Percentiles rank a stretch among this genome's conserved stretches.
These are phyloP conservation scores for Drosophila nr. perissopoda DNA, from an alignment of 2,888 invertebrate species.

Conservation along the genomic window DNA sequence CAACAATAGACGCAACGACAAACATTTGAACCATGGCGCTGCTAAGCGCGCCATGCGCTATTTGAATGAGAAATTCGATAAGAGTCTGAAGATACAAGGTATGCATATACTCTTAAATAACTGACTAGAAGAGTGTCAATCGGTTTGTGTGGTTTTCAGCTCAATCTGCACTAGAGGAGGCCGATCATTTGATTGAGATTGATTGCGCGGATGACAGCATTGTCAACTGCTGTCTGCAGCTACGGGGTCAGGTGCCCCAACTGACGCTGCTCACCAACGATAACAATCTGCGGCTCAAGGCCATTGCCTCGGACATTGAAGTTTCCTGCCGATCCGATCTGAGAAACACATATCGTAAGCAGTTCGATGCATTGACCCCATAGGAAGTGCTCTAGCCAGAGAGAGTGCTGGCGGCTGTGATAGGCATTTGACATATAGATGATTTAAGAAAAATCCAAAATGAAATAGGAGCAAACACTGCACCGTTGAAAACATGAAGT, in stretches of 20 bases:
- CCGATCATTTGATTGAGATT: constrained; percentile 83
- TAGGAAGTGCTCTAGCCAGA: constrained; percentile 7
- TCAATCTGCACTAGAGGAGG: constrained; percentile 85
- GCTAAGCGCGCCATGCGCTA: constrained; percentile 78
- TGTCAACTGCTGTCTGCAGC: constrained; percentile 86
- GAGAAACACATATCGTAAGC: constrained; percentile 47
- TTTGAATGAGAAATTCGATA: constrained; percentile 76
- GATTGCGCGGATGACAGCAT: constrained; percentile 86
- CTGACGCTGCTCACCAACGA: constrained; percentile 1
- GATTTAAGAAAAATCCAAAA: background rate
- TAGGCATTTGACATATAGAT: constrained; percentile 15
- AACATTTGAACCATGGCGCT: constrained; percentile 54
- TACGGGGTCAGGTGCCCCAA: constrained; percentile 66
- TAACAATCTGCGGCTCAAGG: background rate
- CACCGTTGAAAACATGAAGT: constrained; percentile 42
- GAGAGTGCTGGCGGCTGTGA: constrained; percentile 25
- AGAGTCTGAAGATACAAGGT: constrained; percentile 69
- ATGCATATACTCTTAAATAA: background rate
- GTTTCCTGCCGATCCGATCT: constrained; percentile 80
- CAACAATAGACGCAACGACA: constrained; percentile 82
- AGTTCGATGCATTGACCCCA: constrained; percentile 35
- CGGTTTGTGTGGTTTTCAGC: constrained; percentile 70
- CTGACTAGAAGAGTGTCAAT: background rate
- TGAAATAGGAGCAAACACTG: constrained; percentile 25
- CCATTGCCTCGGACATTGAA: constrained; percentile 60